Base-by-base conservation (phyloP, 1,140 invertebrate genomes). In the Coelopa frigida region DNA sequence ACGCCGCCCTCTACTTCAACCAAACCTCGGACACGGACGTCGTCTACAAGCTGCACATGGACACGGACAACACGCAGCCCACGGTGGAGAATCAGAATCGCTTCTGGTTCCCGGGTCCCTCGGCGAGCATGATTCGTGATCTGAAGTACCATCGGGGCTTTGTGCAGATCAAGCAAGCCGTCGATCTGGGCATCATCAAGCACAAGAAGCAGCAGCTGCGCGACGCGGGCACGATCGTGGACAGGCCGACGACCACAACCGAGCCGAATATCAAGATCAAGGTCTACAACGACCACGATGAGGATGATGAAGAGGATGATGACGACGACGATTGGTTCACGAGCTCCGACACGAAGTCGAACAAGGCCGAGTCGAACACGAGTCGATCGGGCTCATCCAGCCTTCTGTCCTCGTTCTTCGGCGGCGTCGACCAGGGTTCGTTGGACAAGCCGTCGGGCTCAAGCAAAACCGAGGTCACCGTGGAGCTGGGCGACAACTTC, bases 131-230 rank as follows among this genome's bases (percentile, higher is more conserved):
- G 61, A 56, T 82, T 7, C 74, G 81, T 33, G 72, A 83, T 56
- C 70, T 83, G 48, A 73, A 80, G 18, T 83, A 83, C 55, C 74
- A 82, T 56, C 72, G 80, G 1, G 81, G 81, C 2, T 83, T 83
- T 53, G 68, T 83, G 2, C 79, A 82, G 53, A 71, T 83, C 7
- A 81, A 81, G 54, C 79, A 83, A 46, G 70, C 78, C 6, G 70
- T 83, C 8, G 80, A 82, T 55, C 71, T 73, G 35, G 79, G 77
- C 7, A 79, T 83, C 11, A 75, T 82, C 14, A 65, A 74, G 38
- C 55, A 61, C 4, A 67, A 67, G 11, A 59, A 58, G 0, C 36
- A 61, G 0, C 39, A 61, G 31, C 32, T 59, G 4, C 57, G 57
- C 7, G 36, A 48, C 1, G 32, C 49, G 12, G 18, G 36, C 1